Evolutionary conservation across 2,797 vertebrate species (phyloP).

Genomic region (Cryptoblepharus egeriae): DNA sequence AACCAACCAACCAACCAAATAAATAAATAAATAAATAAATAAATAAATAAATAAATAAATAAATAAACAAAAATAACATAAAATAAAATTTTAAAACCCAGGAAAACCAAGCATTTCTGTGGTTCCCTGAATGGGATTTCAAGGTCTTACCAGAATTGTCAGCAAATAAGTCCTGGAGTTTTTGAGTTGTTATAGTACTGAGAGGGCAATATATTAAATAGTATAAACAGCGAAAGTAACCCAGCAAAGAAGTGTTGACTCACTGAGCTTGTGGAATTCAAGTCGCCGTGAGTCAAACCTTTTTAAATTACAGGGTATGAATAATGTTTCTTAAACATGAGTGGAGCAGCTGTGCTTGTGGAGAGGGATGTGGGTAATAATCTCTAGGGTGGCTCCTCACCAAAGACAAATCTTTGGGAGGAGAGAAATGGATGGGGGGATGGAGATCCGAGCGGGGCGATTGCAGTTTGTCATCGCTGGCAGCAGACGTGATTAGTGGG

Average conservation of each 20-base stretch:
- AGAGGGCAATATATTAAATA: conserved; percentile 33
- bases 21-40: no score
- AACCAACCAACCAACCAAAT: no score
- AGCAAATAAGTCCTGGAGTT: conserved; percentile 27
- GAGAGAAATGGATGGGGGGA: conserved; percentile 27
- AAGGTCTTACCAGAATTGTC: conserved; percentile 28
- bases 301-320: conserved; percentile 48
- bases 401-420: conserved; percentile 43
- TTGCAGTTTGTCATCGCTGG: conserved; percentile 55
- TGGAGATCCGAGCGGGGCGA: conserved; percentile 55
- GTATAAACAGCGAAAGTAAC: conserved; percentile 38
- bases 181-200: conserved; percentile 29
- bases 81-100: conserved; percentile 27
- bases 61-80: conserved; percentile 53
- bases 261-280: conserved; percentile 43
- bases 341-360: conserved; percentile 28
- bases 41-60: no score
- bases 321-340: conserved; percentile 40
- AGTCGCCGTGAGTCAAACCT: conserved; percentile 52
- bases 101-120: conserved; percentile 61
- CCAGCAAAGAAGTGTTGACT: conserved; percentile 36
- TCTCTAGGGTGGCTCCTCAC: conserved; percentile 23
- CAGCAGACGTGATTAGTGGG: conserved; percentile 63
- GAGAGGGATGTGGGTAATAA: conserved; percentile 31
- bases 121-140: conserved; percentile 53